Evolutionary conservation across 1,140 invertebrate genomes (phyloP).

Genomic region (Drosophila kikkawai): DNA sequence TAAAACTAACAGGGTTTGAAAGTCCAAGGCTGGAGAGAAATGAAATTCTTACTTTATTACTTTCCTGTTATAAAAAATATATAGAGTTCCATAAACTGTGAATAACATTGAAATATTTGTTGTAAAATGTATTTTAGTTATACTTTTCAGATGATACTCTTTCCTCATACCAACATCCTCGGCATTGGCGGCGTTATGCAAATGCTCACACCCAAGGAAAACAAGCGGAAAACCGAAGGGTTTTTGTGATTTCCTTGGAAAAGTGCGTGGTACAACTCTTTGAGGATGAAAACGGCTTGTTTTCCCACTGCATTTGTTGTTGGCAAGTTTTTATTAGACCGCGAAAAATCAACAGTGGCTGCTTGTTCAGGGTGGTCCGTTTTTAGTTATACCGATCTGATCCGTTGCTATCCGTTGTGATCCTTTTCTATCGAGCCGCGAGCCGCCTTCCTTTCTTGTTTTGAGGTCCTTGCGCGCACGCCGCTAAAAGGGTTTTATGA

Average conservation of each 20-base stretch:
- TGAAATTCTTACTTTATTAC: background rate
- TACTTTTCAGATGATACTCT: background rate
- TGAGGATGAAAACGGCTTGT: constrained; percentile 39
- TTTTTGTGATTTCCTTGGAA: constrained; percentile 73
- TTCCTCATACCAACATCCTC: constrained; percentile 1
- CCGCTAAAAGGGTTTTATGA: constrained; percentile 76
- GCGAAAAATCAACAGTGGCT: constrained; percentile 82
- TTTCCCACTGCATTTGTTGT: constrained; percentile 29
- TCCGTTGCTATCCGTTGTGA: constrained; percentile 3
- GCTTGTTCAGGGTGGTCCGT: constrained; percentile 61
- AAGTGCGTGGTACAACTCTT: constrained; percentile 72
- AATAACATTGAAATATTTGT: too few species aligned
- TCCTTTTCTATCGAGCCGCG: constrained; percentile 5
- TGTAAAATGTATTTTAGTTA: background rate
- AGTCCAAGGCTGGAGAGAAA: background rate
- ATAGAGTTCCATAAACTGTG: background rate
- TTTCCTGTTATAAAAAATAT: background rate
- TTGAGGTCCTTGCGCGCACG: constrained; percentile 46
- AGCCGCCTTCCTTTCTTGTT: constrained; percentile 42
- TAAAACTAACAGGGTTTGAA: constrained; percentile 4
- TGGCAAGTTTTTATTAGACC: constrained; percentile 75
- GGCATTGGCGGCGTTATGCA: constrained; percentile 52
- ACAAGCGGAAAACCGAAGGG: constrained; percentile 59
- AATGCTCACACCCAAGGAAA: constrained; percentile 56
- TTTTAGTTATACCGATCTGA: constrained; percentile 20